These are phyloP conservation scores for Neocloeon triangulifer DNA, from an alignment of 1,140 invertebrate species.

Conservation along the genomic window DNA sequence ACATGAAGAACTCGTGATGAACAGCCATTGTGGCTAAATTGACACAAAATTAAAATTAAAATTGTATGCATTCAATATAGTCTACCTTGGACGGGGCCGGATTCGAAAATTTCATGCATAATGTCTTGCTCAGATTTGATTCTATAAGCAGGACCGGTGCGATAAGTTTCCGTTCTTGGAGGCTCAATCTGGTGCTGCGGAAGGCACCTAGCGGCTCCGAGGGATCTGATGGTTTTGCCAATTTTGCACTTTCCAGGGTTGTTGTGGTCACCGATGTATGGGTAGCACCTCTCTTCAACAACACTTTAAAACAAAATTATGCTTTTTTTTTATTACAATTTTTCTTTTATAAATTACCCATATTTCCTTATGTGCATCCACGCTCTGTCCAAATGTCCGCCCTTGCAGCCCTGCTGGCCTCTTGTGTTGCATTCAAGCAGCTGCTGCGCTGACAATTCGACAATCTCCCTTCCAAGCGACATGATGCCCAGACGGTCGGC, in stretches of 20 bases:
- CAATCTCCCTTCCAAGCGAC: constrained; percentile 46
- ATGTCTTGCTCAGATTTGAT: constrained; percentile 59
- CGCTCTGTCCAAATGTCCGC: constrained; percentile 70
- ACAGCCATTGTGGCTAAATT: constrained; percentile 73
- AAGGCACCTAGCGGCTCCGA: too few relatives aligned
- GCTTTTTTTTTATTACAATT: too few relatives aligned
- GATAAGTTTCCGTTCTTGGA: constrained; percentile 34
- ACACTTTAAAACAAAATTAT: constrained; percentile 26
- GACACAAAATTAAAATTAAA: too few relatives aligned
- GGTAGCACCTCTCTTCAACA: constrained; percentile 60
- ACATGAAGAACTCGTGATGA: constrained; percentile 76
- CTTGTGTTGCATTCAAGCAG: constrained; percentile 62
- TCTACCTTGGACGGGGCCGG: constrained; percentile 87
- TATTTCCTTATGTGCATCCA: constrained; percentile 69
- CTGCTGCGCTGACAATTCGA: constrained; percentile 57
- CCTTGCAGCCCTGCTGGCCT: constrained; percentile 56
- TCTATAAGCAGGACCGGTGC: constrained; percentile 64
- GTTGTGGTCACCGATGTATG: constrained; percentile 35
- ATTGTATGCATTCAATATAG: constrained; percentile 4
- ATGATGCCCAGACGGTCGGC: constrained; percentile 56
- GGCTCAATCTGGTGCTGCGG: too few relatives aligned
- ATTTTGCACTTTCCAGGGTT: constrained; percentile 29
- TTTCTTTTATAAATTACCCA: constrained; percentile 43
- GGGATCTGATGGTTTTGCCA: constrained; percentile 21
- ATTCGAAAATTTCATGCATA: constrained; percentile 72